These are phyloP conservation scores for Sebastes cheni DNA, from an alignment of 2,797 vertebrate species.

Conservation along the genomic window DNA sequence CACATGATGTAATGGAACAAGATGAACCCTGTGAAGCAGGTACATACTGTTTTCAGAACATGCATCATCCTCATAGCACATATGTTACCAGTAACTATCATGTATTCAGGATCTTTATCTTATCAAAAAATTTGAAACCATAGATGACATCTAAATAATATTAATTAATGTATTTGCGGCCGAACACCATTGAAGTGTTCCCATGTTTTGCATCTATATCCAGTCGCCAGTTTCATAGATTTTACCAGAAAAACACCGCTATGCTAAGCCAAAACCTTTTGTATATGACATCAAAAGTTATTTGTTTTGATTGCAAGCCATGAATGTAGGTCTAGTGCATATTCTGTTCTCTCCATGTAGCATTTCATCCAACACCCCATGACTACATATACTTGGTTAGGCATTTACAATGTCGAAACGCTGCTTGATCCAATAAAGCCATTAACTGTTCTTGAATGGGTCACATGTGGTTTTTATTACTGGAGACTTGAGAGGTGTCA, in stretches of 20 bases:
- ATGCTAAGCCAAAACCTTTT: slow-evolving; percentile 10
- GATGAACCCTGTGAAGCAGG: slow-evolving; percentile 70
- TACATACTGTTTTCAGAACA: slow-evolving; percentile 68
- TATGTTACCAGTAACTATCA: slow-evolving; percentile 8
- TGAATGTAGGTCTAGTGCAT: slow-evolving; percentile 55
- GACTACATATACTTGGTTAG: slow-evolving; percentile 62
- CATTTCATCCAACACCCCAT: slow-evolving; percentile 74
- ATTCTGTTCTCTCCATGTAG: slow-evolving; percentile 65
- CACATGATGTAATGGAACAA: slow-evolving; percentile 53
- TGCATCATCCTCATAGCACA: slow-evolving; percentile 49
- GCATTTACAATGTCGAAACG: slow-evolving; percentile 71
- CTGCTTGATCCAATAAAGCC: slow-evolving; percentile 82
- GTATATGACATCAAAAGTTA: slow-evolving; percentile 9
- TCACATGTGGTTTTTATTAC: slow-evolving; percentile 82
- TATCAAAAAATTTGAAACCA: neutral
- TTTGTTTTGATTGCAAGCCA: slow-evolving; percentile 27
- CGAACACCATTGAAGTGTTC: slow-evolving; percentile 21
- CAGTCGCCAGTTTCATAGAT: slow-evolving; percentile 4
- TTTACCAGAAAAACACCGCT: slow-evolving; percentile 14
- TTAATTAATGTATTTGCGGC: neutral
- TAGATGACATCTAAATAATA: neutral
- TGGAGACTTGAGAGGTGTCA: slow-evolving; percentile 48
- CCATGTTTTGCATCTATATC: slow-evolving; percentile 36
- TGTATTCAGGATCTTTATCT: neutral
- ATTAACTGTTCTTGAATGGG: slow-evolving; percentile 77